Conservation (phyloP, 2,797 vertebrate species). For the Emydoidea blandingii region DNA sequence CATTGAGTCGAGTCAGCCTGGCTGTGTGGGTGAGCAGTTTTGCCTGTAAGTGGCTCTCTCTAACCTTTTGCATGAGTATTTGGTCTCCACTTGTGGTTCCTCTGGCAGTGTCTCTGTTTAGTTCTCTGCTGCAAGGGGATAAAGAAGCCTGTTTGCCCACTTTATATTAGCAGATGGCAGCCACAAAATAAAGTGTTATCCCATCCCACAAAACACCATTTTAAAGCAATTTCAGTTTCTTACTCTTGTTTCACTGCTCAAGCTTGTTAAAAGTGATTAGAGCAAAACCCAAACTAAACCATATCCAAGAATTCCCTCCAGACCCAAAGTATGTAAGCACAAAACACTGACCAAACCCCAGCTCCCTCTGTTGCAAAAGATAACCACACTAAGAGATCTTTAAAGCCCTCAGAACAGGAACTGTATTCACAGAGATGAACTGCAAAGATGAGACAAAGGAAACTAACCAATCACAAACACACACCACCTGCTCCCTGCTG, state of each 20-base stretch:
- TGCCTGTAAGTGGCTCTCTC: not conserved
- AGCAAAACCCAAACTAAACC: conserved; percentile 59
- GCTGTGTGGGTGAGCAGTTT: not conserved
- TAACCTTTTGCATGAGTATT: not conserved
- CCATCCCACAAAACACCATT: conserved; percentile 48
- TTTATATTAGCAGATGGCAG: not conserved
- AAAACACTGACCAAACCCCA: not conserved
- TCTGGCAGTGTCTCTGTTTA: not conserved
- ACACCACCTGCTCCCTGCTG: conserved; percentile 52
- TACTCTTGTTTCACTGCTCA: conserved; percentile 58
- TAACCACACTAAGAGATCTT: conserved; percentile 42
- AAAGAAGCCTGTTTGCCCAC: conserved; percentile 6
- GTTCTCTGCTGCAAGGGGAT: not conserved
- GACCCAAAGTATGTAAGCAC: not conserved
- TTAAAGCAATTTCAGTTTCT: conserved; percentile 64
- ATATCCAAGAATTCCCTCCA: conserved; percentile 50
- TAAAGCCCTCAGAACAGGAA: conserved; percentile 34
- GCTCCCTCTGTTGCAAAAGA: conserved; percentile 43
- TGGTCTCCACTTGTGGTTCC: not conserved
- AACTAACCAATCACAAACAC: conserved; percentile 41
- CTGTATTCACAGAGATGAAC: conserved; percentile 28
- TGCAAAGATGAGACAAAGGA: conserved; percentile 56
- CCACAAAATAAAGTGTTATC: conserved; percentile 46
- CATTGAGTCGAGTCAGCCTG: not conserved
- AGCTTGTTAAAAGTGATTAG: conserved; percentile 65